Evolutionary conservation across 2,888 invertebrate species (phyloP), one percentile per base, ranked within the genome.

Genomic region (Hoplodrina blanda): DNA sequence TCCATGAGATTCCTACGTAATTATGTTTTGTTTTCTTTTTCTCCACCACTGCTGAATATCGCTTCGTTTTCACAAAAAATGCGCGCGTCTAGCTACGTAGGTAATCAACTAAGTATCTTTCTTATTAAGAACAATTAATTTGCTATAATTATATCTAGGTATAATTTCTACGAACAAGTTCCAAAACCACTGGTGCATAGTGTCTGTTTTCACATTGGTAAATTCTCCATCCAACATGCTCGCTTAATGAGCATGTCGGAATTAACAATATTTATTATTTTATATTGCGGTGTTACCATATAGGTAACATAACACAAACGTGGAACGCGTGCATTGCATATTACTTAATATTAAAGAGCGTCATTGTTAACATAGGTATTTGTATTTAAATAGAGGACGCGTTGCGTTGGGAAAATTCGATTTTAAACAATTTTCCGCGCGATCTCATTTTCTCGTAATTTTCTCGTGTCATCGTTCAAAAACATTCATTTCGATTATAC

Each of bases 241-340:
- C n/a, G n/a, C n/a, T n/a, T n/a, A n/a, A n/a, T n/a, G 17, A 49
- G 13, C n/a, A 30, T 54, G 57, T 49, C 44, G 19, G 17, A 44
- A 65, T 64, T 6, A 44, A 54, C 33, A 73, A 50, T 55, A 60
- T 73, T 59, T 73, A 55, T 46, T 15, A 62, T 52, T 50, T 56
- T 25, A 52, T 56, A 50, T 71, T 44, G 30, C 50, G 19, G 50
- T 50, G 50, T 50, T 19, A 19, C 17, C n/a, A 49, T 41, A 20
- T 17, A n/a, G n/a, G n/a, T n/a, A n/a, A 57, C 56, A 37, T 62
- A 46, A 53, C 4, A 71, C 17, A 57, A 52, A 50, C 30, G 37
- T 64, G 33, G 30, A 49, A 50, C 15, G 10, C 19, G 41, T 72
- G n/a, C 30, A 41, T n/a, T 53, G 10, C 25, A n/a, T 49, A 53